Base-by-base conservation (phyloP, 1,140 invertebrate species). In the Calephelis virginiensis region DNA sequence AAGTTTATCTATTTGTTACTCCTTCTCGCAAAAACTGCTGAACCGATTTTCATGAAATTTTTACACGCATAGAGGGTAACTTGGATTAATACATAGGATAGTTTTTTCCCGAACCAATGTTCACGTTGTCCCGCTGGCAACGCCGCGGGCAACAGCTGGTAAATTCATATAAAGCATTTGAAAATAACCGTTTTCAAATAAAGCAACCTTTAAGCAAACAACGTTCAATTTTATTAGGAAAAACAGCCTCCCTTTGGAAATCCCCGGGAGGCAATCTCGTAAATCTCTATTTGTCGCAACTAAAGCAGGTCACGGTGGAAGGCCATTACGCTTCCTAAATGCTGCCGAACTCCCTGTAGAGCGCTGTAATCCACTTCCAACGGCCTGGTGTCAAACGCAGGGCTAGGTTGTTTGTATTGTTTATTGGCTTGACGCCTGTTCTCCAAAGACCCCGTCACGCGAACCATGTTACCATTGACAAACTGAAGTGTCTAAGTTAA, bases 281-380 rank as follows among this genome's bases (percentile, higher is more conserved):
- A 90, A 90, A 90, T 90, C 85, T 89, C 85, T 88, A 89, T 90
- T 90, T 90, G 88, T 90, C 86, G 83, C 88, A 86, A 88, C 84
- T 90, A 86, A 90, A 90, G 83, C 88, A 88, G 88, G 88, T 89
- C 88, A 90, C 88, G 83, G 85, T 78, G 82, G 85, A 81, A 85
- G 82, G 84, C 88, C 87, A 89, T 90, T 86, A 89, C 88, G 86
- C 72, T 85, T 83, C 85, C 86, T 88, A 88, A 89, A 88, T 86
- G 84, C 86, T 86, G 85, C 83, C 85, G 85, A 87, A 87, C 83
- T 88, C 88, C 79, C 88, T 78, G 78, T 83, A 81, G 86, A 85
- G 81, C 85, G 85, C 80, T 88, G 85, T 88, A 90, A 88, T 90
- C 88, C 86, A 90, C 88, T 89, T 75, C 78, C 81, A 90, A 83